These are phyloP conservation scores for Amblyjoppa fuscipennis DNA, from an alignment of 2,888 invertebrate genomes.

Conservation along the genomic window DNA sequence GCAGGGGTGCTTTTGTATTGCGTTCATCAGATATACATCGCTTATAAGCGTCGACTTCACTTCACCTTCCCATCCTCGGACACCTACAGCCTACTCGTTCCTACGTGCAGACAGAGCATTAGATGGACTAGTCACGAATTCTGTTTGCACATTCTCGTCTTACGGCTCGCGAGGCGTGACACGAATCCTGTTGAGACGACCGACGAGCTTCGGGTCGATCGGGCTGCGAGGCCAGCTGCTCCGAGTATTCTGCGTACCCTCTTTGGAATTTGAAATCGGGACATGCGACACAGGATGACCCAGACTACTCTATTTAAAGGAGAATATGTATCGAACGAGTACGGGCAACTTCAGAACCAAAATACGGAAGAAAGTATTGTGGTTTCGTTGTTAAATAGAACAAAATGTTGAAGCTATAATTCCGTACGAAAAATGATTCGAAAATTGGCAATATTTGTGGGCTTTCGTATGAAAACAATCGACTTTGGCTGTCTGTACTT, in stretches of 20 bases:
- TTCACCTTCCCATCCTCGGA: background rate
- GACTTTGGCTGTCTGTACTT: too few relatives aligned
- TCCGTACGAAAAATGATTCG: background rate
- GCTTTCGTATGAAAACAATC: too few relatives aligned
- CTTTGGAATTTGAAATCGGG: background rate
- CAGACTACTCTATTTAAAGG: background rate
- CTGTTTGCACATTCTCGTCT: slow-evolving; percentile 64
- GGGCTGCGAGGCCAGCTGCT: background rate
- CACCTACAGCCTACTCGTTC: background rate
- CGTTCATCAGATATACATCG: slow-evolving; percentile 1
- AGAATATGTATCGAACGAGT: background rate
- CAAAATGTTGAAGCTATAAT: background rate
- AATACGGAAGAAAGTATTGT: background rate
- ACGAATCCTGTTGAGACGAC: slow-evolving; percentile 60
- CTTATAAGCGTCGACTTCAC: slow-evolving; percentile 19
- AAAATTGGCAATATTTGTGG: too few relatives aligned
- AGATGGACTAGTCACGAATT: slow-evolving; percentile 63
- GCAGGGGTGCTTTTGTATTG: background rate
- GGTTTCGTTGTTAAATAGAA: background rate
- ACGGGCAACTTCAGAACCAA: background rate
- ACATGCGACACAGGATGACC: slow-evolving; percentile 11
- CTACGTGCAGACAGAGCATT: slow-evolving; percentile 19
- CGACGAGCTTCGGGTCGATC: background rate
- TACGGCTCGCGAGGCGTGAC: slow-evolving; percentile 55
- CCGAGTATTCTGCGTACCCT: slow-evolving; percentile 21